Base-by-base conservation (phyloP, 1,140 invertebrate genomes). In the Drosophila sp. region DNA sequence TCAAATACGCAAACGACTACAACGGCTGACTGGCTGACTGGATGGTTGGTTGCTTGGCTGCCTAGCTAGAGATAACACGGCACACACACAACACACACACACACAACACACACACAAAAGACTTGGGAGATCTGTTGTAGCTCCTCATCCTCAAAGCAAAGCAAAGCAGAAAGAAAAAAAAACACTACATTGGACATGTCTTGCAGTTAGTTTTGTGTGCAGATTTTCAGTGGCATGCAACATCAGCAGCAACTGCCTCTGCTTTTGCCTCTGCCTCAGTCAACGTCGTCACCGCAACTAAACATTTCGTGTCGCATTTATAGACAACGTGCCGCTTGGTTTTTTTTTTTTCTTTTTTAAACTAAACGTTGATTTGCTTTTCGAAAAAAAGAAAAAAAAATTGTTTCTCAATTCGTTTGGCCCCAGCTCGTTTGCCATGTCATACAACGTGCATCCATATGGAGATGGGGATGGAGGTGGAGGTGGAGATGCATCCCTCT, bases 231-330 rank as follows among this genome's bases (percentile, higher is more conserved):
- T 76, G 72, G 79, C 82, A 72, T 65, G 76, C 72, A 76, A 56
- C 72, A 74, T 30, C 60, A 50, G 10, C 70, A 61, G 25, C 67
- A 54, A 25, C 62, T 62, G 44, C 76, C 30, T 40, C 60, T 54
- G 35, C 47, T 17, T 17, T 17, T 54, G 44, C 70, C 27, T 38
- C 54, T 66, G 74, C 69, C 23, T 54, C 40, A 61, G 33, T 56
- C 30, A 17, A 35, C 40, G 35, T 27, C 54, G 11, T 64, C 69
- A 40, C 67, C 66, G 63, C 70, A 82, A 71, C 79, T 82, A 74
- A 89, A 74, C 84, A 89, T 70, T 89, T 87, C 83, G 84, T 83
- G 79, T 87, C 79, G 84, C 83, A 87, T 83, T 87, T 83, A 87
- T 77, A 76, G 83, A 83, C 84, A 87, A 89, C 84, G 83, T 87